Base-by-base conservation (phyloP, 2,113 vertebrate species). In the Miniopterus natalensis region DNA sequence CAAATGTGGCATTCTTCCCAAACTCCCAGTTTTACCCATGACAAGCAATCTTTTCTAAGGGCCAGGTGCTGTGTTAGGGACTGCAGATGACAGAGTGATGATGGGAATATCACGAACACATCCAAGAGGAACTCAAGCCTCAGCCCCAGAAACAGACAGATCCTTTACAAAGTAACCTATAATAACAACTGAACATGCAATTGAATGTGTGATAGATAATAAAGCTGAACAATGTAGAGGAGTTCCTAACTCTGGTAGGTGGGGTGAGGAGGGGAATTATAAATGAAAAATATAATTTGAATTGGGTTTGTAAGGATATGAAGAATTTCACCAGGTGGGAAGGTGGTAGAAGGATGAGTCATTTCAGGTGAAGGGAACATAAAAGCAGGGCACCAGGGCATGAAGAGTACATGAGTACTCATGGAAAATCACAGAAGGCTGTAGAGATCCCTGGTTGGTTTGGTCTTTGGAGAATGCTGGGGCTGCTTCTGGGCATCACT, bases 251-350 rank as follows among this genome's bases (percentile, higher is more conserved):
- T 23, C 11, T 65, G 0, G 57, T 27, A 47, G 15, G 51, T 61
- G 87, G 23, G 5, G 14, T 31, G 15, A 21, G 17, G 36, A 31
- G 25, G 27, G 45, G 4, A 18, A 8, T 66, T 71, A 40, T 55
- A 61, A 18, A 65, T 36, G 29, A 55, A 87, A 92, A 23, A 6
- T 8, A 10, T 18, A 40, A 75, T 53, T 53, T 65, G 77, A 47
- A 40, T 80, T 77, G 71, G 71, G 59, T 53, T 70, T 96, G 20
- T 45, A 53, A 42, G 14, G n/a, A 27, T 17, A 5, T 20, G 31
- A 88, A 88, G 57, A 51, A 47, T 66, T 84, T 77, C 70, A 31
- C 80, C 70, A 87, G 95, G 85, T 61, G 29, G 49, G 84, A 51
- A 49, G 12, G 68, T 12, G 42, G 40, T 84, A 51, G 45, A 36